phyloP scores from a whole-genome alignment of 2,797 vertebrate species.

The Arrhamphus sclerolepis region DNA sequence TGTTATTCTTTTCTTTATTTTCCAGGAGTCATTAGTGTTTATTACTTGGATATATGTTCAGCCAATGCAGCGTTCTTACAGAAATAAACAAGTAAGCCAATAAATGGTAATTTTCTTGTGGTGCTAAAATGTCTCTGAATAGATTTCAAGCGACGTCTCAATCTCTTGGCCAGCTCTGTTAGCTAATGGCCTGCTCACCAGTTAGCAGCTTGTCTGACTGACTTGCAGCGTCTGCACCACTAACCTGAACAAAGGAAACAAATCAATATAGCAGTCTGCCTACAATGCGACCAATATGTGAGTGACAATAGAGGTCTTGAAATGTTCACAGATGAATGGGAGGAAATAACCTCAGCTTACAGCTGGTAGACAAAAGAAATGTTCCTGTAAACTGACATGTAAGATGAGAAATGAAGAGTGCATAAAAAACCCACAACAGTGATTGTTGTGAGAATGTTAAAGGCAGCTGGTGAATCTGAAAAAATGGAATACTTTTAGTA shows the following conservation, averaged over 20 bases:
- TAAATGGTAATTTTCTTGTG: neutral
- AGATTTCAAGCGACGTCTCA: neutral
- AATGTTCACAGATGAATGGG: neutral
- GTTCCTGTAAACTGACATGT: neutral
- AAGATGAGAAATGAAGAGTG: no score
- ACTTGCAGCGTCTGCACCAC: neutral
- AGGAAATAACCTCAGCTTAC: neutral
- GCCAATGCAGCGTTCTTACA: no score
- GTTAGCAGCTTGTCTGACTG: conserved; percentile 3
- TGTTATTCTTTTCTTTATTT: no score
- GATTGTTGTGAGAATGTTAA: no score
- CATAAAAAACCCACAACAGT: neutral
- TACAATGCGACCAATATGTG: neutral
- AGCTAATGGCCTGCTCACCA: neutral
- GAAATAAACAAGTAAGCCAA: neutral
- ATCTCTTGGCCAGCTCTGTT: neutral
- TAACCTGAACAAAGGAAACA: conserved; percentile 10
- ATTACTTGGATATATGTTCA: no score
- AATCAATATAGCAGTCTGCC: neutral
- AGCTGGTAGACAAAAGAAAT: neutral
- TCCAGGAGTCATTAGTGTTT: no score
- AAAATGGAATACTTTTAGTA: neutral
- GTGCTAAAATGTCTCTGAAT: conserved; percentile 3
- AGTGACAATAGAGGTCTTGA: neutral
- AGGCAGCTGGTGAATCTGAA: neutral